These are phyloP conservation scores for Heliconius hewitsoni DNA, from an alignment of 1,140 invertebrate species.

Conservation along the genomic window DNA sequence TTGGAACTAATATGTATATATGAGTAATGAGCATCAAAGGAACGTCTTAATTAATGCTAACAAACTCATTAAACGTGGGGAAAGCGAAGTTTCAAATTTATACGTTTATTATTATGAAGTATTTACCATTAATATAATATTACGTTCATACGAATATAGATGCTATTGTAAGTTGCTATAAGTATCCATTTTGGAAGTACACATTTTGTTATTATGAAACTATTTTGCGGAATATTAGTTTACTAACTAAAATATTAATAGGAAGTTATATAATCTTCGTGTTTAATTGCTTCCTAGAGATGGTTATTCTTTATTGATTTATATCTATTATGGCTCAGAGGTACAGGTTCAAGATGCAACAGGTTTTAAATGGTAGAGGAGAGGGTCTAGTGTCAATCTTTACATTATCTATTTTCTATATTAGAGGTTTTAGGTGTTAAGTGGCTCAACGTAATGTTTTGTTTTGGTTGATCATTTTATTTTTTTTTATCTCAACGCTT, in stretches of 20 bases:
- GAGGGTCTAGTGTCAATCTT: too few relatives aligned
- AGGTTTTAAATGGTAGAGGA: too few relatives aligned
- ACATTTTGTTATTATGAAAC: not conserved
- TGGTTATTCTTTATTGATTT: not conserved
- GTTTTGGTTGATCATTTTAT: too few relatives aligned
- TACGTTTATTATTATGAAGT: slow-evolving; percentile 50
- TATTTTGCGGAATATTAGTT: slow-evolving; percentile 14
- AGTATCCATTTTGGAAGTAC: not conserved
- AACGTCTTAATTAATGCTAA: slow-evolving; percentile 66
- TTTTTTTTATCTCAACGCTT: too few relatives aligned
- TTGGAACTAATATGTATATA: slow-evolving; percentile 17
- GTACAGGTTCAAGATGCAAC: too few relatives aligned
- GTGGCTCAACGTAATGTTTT: too few relatives aligned
- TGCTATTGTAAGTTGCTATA: not conserved
- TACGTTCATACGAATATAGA: not conserved
- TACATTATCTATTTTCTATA: too few relatives aligned
- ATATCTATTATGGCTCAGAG: not conserved
- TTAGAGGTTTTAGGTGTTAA: too few relatives aligned
- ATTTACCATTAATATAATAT: slow-evolving; percentile 21
- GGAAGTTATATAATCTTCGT: not conserved
- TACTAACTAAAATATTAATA: not conserved
- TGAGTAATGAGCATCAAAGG: slow-evolving; percentile 52
- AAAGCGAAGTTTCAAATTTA: slow-evolving; percentile 57
- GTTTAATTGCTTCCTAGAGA: not conserved
- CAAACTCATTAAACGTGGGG: slow-evolving; percentile 59